Evolutionary conservation across 2,113 vertebrate genomes (phyloP).

Genomic region (Hemibagrus wyckioides): DNA sequence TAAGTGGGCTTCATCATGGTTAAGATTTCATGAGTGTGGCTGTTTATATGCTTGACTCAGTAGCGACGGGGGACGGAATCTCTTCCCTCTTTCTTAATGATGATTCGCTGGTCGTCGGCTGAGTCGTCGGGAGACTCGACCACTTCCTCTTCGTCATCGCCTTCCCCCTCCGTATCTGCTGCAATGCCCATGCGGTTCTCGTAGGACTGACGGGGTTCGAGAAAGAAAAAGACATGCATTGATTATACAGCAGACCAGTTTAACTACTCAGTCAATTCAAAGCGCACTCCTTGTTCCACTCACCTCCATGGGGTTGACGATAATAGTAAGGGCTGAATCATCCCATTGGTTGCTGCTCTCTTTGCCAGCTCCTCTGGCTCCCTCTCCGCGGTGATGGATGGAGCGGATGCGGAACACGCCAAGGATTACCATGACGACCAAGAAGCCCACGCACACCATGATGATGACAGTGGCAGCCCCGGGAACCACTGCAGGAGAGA

Average conservation of each 20-base stretch:
- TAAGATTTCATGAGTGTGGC: neutral
- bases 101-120: conserved; percentile 81
- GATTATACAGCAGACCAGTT: neutral
- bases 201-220: conserved; percentile 65
- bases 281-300: conserved; percentile 38
- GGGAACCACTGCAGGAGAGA: conserved; percentile 81
- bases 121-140: conserved; percentile 82
- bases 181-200: conserved; percentile 75
- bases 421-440: conserved; percentile 95
- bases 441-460: conserved; percentile 94
- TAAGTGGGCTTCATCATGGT: conserved; percentile 19
- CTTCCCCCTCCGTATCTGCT: conserved; percentile 70
- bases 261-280: neutral
- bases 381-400: conserved; percentile 81
- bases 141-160: conserved; percentile 81
- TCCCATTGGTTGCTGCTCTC: conserved; percentile 91
- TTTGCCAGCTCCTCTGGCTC: conserved; percentile 70
- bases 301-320: conserved; percentile 99
- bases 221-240: neutral
- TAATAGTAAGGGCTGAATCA: conserved; percentile 96
- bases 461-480: conserved; percentile 96
- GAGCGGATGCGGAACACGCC: conserved; percentile 95
- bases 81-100: conserved; percentile 77
- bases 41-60: conserved; percentile 63
- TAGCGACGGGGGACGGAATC: conserved; percentile 78